These are phyloP conservation scores for Tor tambroides DNA, from an alignment of 2,113 vertebrate genomes.

Conservation along the genomic window DNA sequence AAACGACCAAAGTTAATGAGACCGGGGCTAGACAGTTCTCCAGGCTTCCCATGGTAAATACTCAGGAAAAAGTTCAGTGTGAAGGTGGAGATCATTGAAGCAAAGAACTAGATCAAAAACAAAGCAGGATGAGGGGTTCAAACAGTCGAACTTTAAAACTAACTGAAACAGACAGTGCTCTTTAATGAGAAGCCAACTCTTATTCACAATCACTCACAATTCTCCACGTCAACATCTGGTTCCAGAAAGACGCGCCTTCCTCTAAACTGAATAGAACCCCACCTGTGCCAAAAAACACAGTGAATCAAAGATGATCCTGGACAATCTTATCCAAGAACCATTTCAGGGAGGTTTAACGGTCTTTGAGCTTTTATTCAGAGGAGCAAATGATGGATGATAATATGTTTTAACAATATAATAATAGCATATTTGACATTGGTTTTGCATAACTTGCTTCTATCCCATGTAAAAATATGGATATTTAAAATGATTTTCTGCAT, in stretches of 20 bases:
- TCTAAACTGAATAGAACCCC: slow-evolving; percentile 98
- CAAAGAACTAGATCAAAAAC: slow-evolving; percentile 85
- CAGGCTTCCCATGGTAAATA: slow-evolving; percentile 83
- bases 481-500: neutral
- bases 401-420: neutral
- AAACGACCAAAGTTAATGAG: slow-evolving; percentile 98
- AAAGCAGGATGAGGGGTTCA: neutral
- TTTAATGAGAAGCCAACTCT: neutral
- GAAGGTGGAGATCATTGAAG: slow-evolving; percentile 99
- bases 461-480: neutral
- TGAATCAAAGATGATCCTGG: neutral
- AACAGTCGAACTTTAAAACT: neutral
- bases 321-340: neutral
- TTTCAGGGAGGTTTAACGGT: neutral
- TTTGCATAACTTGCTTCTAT: neutral
- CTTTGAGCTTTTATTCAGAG: slow-evolving; percentile 11
- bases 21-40: slow-evolving; percentile 92
- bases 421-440: neutral
- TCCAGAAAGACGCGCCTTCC: slow-evolving; percentile 98
- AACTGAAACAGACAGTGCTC: neutral
- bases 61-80: slow-evolving; percentile 96
- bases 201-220: slow-evolving; percentile 84
- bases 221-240: slow-evolving; percentile 98
- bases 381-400: neutral
- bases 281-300: slow-evolving; percentile 72